These are phyloP conservation scores for Drosophila guanche DNA, from an alignment of 1,140 invertebrate genomes.

Conservation along the genomic window DNA sequence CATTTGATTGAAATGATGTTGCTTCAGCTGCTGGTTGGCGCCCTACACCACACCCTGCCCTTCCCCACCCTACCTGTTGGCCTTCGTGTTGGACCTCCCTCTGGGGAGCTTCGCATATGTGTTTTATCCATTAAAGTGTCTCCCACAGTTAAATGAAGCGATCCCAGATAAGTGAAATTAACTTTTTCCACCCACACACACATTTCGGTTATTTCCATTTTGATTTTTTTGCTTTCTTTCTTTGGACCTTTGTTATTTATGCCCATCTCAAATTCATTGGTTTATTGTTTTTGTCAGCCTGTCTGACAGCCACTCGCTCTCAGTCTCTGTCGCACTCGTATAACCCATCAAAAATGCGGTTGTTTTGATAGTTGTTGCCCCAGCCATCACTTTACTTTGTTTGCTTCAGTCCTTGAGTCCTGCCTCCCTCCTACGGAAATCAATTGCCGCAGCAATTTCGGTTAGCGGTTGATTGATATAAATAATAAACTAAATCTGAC, in stretches of 20 bases:
- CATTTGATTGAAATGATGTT: slow-evolving; percentile 68
- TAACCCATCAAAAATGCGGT: slow-evolving; percentile 7
- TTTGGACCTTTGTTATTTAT: neutral
- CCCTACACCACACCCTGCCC: too few relatives aligned
- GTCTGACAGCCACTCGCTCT: slow-evolving; percentile 1
- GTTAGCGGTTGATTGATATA: slow-evolving; percentile 22
- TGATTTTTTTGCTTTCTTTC: neutral
- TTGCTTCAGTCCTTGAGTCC: neutral
- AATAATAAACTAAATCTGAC: slow-evolving; percentile 30
- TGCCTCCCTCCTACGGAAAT: slow-evolving; percentile 6
- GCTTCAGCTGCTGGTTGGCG: slow-evolving; percentile 18
- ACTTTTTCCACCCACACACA: slow-evolving; percentile 20
- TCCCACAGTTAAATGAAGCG: slow-evolving; percentile 26
- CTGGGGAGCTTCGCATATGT: neutral
- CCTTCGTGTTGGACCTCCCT: slow-evolving; percentile 10
- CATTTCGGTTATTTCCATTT: slow-evolving; percentile 6
- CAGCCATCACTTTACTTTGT: slow-evolving; percentile 9
- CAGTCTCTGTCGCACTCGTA: too few relatives aligned
- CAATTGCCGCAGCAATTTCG: slow-evolving; percentile 5
- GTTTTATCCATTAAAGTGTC: slow-evolving; percentile 50
- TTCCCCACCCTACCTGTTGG: slow-evolving; percentile 29
- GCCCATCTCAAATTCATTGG: slow-evolving; percentile 8
- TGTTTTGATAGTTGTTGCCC: slow-evolving; percentile 6
- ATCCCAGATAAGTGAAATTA: slow-evolving; percentile 59
- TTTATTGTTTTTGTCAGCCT: slow-evolving; percentile 34